phyloP scores from a whole-genome alignment of 2,888 invertebrate species.

The Pristionchus maxplancki region DNA sequence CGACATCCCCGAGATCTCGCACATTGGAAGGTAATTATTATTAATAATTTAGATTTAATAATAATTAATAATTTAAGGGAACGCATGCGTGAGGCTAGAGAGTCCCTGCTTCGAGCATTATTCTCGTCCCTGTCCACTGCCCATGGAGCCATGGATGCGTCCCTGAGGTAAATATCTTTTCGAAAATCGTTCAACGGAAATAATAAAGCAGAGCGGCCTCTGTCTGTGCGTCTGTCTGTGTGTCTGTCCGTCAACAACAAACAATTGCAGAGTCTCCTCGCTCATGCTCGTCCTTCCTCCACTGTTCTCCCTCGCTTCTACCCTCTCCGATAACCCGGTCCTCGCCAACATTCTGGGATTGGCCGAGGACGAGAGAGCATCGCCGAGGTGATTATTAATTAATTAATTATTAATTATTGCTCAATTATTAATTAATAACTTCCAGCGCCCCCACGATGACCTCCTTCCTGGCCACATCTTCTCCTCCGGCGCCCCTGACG shows the following conservation, averaged over 20 bases:
- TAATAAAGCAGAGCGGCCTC: no score
- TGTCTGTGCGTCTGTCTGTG: no score
- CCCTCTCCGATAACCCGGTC: conserved; percentile 59
- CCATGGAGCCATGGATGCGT: conserved; percentile 66
- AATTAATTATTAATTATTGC: not conserved
- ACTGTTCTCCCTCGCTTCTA: conserved; percentile 63
- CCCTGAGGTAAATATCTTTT: conserved; percentile 59
- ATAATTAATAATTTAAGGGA: conserved; percentile 54
- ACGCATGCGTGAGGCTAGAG: conserved; percentile 69
- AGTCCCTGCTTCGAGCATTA: conserved; percentile 69
- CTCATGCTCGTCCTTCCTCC: conserved; percentile 74
- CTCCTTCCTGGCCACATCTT: not conserved
- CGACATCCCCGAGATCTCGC: conserved; percentile 69
- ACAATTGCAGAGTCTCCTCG: conserved; percentile 61
- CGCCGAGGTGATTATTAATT: not conserved
- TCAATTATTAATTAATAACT: not conserved
- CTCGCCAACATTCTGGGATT: conserved; percentile 68
- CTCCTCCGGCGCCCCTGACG: not conserved
- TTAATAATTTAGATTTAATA: not conserved
- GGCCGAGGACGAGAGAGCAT: conserved; percentile 54
- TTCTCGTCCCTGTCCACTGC: conserved; percentile 67
- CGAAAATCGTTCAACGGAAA: not conserved
- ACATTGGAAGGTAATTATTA: conserved; percentile 46
- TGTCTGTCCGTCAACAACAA: not conserved
- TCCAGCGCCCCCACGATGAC: not conserved